These are phyloP conservation scores for Clinocottus analis DNA, from an alignment of 2,113 vertebrate genomes.

Conservation along the genomic window DNA sequence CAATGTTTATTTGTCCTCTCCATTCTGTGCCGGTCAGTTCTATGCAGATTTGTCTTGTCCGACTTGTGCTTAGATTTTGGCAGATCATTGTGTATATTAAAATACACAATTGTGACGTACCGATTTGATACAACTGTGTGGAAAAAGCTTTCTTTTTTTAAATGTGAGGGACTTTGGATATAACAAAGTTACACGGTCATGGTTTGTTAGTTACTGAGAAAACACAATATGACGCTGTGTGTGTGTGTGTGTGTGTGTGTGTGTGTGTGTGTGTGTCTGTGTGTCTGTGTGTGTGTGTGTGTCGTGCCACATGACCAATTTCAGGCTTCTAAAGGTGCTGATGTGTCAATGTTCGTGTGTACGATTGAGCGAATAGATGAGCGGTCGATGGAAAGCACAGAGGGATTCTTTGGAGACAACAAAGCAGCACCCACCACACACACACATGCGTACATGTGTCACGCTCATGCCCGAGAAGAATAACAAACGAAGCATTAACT, in stretches of 20 bases:
- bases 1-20: neutral
- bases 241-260: no score
- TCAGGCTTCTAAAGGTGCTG: constrained; percentile 44
- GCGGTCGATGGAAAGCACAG: constrained; percentile 52
- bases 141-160: no score
- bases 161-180: no score
- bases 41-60: neutral
- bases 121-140: no score
- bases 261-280: no score
- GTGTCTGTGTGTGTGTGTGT: no score
- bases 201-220: no score
- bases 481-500: constrained; percentile 23
- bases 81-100: neutral
- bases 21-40: neutral
- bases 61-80: neutral
- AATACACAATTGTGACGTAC: neutral
- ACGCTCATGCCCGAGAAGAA: constrained; percentile 17
- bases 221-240: no score
- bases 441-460: constrained; percentile 43
- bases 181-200: no score
- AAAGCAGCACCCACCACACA: constrained; percentile 2
- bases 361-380: constrained; percentile 18
- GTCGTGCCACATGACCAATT: constrained; percentile 32
- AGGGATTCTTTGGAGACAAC: constrained; percentile 40
- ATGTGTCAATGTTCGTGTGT: constrained; percentile 47